phyloP scores from a whole-genome alignment of 1,140 invertebrate genomes.

The Heliconius melpomene region DNA sequence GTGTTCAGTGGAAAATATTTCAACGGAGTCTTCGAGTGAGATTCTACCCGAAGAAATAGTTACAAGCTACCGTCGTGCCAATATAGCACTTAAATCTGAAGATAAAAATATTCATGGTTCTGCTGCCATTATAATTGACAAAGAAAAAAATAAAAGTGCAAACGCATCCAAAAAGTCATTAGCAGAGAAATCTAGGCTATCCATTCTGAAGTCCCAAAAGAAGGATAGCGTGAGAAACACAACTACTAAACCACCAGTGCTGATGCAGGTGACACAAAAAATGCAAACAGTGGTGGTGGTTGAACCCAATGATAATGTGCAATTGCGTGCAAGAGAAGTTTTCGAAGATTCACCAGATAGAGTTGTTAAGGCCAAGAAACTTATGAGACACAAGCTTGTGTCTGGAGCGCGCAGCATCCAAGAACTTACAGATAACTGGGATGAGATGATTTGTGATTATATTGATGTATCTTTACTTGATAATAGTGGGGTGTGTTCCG shows the following conservation, averaged over 20 bases:
- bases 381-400: conserved; percentile 66
- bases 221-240: conserved; percentile 51
- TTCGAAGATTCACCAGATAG: conserved; percentile 53
- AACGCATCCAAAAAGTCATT: conserved; percentile 37
- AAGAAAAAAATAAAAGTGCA: not conserved
- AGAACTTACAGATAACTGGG: conserved; percentile 68
- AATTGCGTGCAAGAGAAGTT: conserved; percentile 43
- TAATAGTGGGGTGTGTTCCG: not conserved
- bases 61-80: conserved; percentile 42
- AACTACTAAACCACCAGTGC: conserved; percentile 63
- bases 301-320: conserved; percentile 46
- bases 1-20: conserved; percentile 55
- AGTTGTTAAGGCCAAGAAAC: conserved; percentile 49
- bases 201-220: conserved; percentile 59
- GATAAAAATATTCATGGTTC: not conserved
- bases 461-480: conserved; percentile 59
- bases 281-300: conserved; percentile 63
- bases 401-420: conserved; percentile 54
- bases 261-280: conserved; percentile 62
- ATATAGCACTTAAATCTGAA: conserved; percentile 8
- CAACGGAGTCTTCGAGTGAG: conserved; percentile 26
- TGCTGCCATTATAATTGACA: not conserved
- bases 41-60: conserved; percentile 31
- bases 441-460: conserved; percentile 69
- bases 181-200: conserved; percentile 66